Percentiles rank a stretch among this genome's conserved stretches.
Evolutionary conservation across 2,797 vertebrate genomes (phyloP).

Genomic region (Dicrostonyx torquatus): DNA sequence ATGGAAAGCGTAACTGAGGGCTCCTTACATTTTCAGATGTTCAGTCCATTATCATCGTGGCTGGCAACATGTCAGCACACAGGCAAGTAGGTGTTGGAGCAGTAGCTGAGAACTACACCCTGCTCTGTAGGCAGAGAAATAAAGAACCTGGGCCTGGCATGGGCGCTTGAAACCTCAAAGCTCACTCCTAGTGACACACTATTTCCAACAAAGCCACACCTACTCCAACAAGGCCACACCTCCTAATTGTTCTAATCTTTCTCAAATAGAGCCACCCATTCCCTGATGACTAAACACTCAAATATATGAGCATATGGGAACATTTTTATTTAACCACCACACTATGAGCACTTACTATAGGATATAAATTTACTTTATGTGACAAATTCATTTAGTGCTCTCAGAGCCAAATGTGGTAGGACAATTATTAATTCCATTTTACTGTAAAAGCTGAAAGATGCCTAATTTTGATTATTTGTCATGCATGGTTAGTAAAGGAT

Average conservation of each 20-base stretch:
- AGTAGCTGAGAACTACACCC: not conserved
- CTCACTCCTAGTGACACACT: not conserved
- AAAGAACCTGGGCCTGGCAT: not conserved
- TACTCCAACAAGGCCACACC: not conserved
- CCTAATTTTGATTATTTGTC: not conserved
- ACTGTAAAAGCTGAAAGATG: not conserved
- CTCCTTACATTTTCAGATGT: not conserved
- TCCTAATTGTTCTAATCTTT: not conserved
- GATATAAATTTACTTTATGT: not conserved
- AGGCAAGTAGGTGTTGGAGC: not conserved
- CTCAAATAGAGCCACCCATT: not conserved
- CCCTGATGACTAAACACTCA: not conserved
- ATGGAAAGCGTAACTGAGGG: not conserved
- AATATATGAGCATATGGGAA: not conserved
- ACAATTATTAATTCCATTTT: slow-evolving; percentile 19
- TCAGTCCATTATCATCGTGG: not conserved
- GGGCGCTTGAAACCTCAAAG: not conserved
- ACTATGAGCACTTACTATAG: not conserved
- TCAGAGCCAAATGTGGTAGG: not conserved
- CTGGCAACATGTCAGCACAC: not conserved
- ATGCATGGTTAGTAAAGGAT: not conserved
- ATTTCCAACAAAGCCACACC: no score
- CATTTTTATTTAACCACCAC: not conserved
- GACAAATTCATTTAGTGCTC: slow-evolving; percentile 32
- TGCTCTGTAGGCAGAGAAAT: not conserved